Base-by-base conservation (phyloP, 2,888 invertebrate species). In the Cecidostiba fungosa region DNA sequence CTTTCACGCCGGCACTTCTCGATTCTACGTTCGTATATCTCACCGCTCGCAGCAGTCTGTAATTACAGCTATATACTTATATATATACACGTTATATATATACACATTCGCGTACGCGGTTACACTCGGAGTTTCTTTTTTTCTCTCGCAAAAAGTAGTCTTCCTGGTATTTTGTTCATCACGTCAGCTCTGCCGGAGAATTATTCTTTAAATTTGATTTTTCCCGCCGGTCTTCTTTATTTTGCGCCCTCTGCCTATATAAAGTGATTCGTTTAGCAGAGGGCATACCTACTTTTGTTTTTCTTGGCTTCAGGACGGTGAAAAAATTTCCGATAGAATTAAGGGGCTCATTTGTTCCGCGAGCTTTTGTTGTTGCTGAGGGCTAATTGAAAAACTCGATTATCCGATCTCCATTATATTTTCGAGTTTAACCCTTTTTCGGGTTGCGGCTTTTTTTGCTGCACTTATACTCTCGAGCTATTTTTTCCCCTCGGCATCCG, bases 161-260 rank as follows among this genome's bases (percentile, higher is more conserved):
- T 23, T 23, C n/a, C 54, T n/a, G 19, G 19, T 19, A 29, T 70
- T 36, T 70, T 43, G 72, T 23, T 23, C 72, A 3, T 39, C 10
- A 16, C 16, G 8, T 3, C 66, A 12, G 8, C 10, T 14, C 32
- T 16, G 73, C 50, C 43, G 19, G 73, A 39, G 59, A 84, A 76
- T 85, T 76, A 76, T 80, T 59, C 69, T 84, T 79, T 79, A 54
- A 74, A 79, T 84, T 79, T 84, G 69, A 84, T 79, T 79, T 54
- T 39, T 76, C 32, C 10, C 12, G 43, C 12, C 43, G 12, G 43
- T 79, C 26, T 6, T 19, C 59, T 36, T 82, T 16, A 54, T 16
- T 43, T n/a, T 10, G 5, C 29, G 29, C 32, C 47, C 54, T 39
- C 54, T 82, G 54, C 26, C 12, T 62, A 69, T 76, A 70, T 82